Evolutionary conservation across 2,797 vertebrate genomes (phyloP), one percentile per base, ranked within the genome.

Genomic region (Eospalax fontanierii): DNA sequence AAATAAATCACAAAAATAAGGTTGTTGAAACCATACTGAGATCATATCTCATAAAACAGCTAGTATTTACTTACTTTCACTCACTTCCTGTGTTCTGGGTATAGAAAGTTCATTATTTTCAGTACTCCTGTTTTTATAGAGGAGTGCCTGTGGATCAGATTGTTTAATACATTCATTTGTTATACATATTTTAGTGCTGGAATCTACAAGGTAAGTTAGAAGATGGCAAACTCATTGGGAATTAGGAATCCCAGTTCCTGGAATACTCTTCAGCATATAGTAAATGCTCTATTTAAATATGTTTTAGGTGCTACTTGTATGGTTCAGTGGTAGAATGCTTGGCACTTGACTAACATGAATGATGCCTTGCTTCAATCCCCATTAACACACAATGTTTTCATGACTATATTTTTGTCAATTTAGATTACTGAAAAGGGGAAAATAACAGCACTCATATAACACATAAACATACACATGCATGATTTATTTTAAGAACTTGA

Each of bases 1-100:
- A 83, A 59, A 83, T 85, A 40, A 26, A 11, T 61, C 38, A 90
- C 61, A 50, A 89, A 91, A 90, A 89, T 80, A 66, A 82, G 33
- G 59, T 50, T 86, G 30, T 94, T n/a, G 87, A 82, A 93, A 79
- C 5, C 33, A 65, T 89, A 93, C 2, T 89, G 8, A 35, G 68
- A 38, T 86, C 14, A 38, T 78, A 19, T 54, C 33, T 59, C 40
- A 81, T 38, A 81, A 28, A 80, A 76, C 85, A 43, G 46, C 21
- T 76, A 63, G 14, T 22, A 87, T 54, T 54, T 54, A 46, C 50
- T 54, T 2, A 50, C n/a, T n/a, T 75, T 87, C 68, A 81, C 46
- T 38, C 21, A 86, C 40, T 91, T 86, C 6, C 6, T 87, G 59
- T 63, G 16, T 81, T 90, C 54, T 83, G n/a, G 22, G 6, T n/a